A percentile compares a stretch with the other conserved stretches of the same genome.
Conservation (phyloP, 2,888 invertebrate species). For the Thymelicus acteon region DNA sequence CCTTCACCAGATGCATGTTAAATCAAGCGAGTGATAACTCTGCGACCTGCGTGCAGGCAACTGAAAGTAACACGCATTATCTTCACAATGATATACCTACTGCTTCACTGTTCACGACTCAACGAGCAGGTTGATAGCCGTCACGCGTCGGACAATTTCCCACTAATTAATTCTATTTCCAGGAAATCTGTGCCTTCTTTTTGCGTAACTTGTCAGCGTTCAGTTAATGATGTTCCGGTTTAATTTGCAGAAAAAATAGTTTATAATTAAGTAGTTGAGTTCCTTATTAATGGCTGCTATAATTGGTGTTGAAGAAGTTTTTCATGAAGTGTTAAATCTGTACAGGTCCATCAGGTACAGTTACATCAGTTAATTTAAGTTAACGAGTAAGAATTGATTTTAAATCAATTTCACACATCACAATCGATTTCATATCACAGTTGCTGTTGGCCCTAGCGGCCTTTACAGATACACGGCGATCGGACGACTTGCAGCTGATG, state of each 20-base stretch:
- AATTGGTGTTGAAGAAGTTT: too few relatives aligned
- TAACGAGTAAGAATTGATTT: too few relatives aligned
- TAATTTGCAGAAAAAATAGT: not conserved
- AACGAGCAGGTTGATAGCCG: slow-evolving; percentile 34
- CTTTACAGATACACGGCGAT: too few relatives aligned
- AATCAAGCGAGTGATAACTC: too few relatives aligned
- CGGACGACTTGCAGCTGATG: too few relatives aligned
- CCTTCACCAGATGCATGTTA: too few relatives aligned
- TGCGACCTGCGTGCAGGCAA: not conserved
- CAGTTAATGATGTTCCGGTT: slow-evolving; percentile 31
- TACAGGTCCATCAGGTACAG: too few relatives aligned
- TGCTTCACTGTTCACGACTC: slow-evolving; percentile 43
- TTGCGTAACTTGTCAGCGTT: slow-evolving; percentile 12
- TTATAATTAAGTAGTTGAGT: not conserved
- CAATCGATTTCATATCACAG: too few relatives aligned
- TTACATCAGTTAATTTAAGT: too few relatives aligned
- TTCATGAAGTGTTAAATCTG: too few relatives aligned
- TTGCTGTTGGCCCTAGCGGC: too few relatives aligned
- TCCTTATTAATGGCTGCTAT: not conserved
- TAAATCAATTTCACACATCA: too few relatives aligned
- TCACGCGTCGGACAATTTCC: slow-evolving; percentile 38
- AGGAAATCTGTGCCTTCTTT: slow-evolving; percentile 28
- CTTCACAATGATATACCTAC: slow-evolving; percentile 36
- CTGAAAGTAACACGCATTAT: slow-evolving; percentile 3
- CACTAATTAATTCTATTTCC: slow-evolving; percentile 30